Base-by-base conservation (phyloP, 2,888 invertebrate genomes). In the Polia nebulosa region DNA sequence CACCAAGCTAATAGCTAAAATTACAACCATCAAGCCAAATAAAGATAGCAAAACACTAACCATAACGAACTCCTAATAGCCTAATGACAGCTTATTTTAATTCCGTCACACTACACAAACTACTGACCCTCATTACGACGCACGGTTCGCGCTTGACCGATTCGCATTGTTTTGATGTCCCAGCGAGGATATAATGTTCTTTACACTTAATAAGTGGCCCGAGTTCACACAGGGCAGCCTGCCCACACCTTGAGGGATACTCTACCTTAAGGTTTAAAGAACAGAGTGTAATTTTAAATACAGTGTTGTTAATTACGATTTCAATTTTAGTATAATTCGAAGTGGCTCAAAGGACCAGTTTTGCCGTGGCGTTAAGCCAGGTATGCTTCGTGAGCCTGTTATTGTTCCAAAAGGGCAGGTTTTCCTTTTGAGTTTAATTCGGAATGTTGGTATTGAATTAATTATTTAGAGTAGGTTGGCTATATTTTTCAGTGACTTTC, bases 201-300 rank as follows among this genome's bases (percentile, higher is more conserved):
- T 83, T 82, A 83, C 83, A 83, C 82, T 80, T 82, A 80, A 80
- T 83, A 83, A 78, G 80, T 77, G 80, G 78, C 61, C 62, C 53
- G 64, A 47, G 70, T 78, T 82, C 82, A 80, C 55, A 67, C 66
- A 68, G 80, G 71, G 75, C 80, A 55, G 72, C 32, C 34, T 63
- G 25, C 34, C 8, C 13, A 39, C 3, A 17, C 41, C 44, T 61
- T 41, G 39, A 32, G 60, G 22, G 2, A 71, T 63, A 52, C 2
- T 45, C 25, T 29, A 66, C 76, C 63, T 71, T 82, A 70, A 20
- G 0, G 0, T 1, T 8, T 8, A 6, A 15, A 11, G 0, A 0
- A 29, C 57, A 78, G 29, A 59, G 75, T 60, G 22, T 51, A 9
- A 27, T 66, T 53, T 83, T 17, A 15, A 52, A 22, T 51, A 25